Conservation (phyloP, 2,888 invertebrate genomes). For the Limnephilus marmoratus region DNA sequence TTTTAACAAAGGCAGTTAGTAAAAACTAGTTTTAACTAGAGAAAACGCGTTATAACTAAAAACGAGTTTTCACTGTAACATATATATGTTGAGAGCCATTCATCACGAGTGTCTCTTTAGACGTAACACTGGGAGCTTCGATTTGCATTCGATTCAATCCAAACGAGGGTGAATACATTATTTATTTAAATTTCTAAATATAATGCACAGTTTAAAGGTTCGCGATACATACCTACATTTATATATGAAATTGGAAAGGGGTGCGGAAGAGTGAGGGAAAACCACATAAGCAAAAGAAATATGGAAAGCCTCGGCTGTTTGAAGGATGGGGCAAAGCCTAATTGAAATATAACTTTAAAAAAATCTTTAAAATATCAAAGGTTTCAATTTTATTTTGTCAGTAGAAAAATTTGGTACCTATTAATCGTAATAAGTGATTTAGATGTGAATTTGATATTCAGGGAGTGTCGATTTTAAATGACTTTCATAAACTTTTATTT, state of each 20-base stretch:
- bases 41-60: too few species aligned
- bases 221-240: constrained; percentile 45
- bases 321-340: neutral
- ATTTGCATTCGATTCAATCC: constrained; percentile 66
- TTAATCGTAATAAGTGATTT: too few species aligned
- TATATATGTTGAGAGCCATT: constrained; percentile 3
- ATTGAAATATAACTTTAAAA: constrained; percentile 2
- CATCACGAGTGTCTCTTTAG: constrained; percentile 57
- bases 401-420: neutral
- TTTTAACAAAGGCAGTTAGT: too few species aligned
- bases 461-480: too few species aligned
- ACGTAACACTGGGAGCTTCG: constrained; percentile 64
- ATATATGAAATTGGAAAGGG: constrained; percentile 64
- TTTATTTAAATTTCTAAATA: constrained; percentile 66
- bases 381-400: neutral
- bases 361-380: neutral
- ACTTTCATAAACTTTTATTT: too few species aligned
- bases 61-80: too few species aligned
- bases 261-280: constrained; percentile 44
- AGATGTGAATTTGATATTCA: too few species aligned
- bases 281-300: constrained; percentile 43
- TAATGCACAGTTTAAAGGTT: constrained; percentile 66
- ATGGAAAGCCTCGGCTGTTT: constrained; percentile 36
- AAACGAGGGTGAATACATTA: constrained; percentile 65
- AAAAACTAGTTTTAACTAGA: too few species aligned